Evolutionary conservation across 2,888 invertebrate species (phyloP).

Genomic region (Nephrotoma guestfalica): DNA sequence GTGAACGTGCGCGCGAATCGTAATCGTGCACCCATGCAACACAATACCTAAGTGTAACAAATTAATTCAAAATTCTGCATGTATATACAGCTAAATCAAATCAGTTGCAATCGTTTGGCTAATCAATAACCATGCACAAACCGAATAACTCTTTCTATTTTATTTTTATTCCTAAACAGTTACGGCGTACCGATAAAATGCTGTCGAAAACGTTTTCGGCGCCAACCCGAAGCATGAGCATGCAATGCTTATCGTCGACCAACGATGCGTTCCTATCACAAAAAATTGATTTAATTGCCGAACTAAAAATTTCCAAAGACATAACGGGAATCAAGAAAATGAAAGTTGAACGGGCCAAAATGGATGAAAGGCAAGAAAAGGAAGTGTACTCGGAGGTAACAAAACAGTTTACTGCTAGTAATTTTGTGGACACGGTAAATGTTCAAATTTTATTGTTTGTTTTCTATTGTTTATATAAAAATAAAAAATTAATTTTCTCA

Average conservation of each 20-base stretch:
- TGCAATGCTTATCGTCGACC: slow-evolving; percentile 52
- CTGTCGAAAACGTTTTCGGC: slow-evolving; percentile 74
- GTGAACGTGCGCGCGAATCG: too few relatives aligned
- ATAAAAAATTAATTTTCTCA: slow-evolving; percentile 18
- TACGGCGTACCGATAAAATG: slow-evolving; percentile 59
- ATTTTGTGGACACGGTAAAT: slow-evolving; percentile 80
- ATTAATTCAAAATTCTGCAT: too few relatives aligned
- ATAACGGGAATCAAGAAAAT: slow-evolving; percentile 87
- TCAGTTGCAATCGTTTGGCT: too few relatives aligned
- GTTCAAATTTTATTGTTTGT: slow-evolving; percentile 14
- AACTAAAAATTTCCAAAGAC: slow-evolving; percentile 82
- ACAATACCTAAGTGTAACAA: too few relatives aligned
- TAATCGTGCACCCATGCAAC: too few relatives aligned
- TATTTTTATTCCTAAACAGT: slow-evolving; percentile 21
- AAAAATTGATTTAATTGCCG: slow-evolving; percentile 80
- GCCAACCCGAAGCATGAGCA: slow-evolving; percentile 60
- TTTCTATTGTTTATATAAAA: background rate
- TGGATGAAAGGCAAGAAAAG: slow-evolving; percentile 70
- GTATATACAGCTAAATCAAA: background rate
- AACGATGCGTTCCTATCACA: slow-evolving; percentile 55
- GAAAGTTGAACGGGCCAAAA: slow-evolving; percentile 77
- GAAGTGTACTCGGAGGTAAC: slow-evolving; percentile 72
- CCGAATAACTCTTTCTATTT: background rate
- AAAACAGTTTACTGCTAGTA: slow-evolving; percentile 69
- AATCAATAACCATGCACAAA: too few relatives aligned